Conservation (phyloP, 2,888 invertebrate species). For the Tethea ocularis region DNA sequence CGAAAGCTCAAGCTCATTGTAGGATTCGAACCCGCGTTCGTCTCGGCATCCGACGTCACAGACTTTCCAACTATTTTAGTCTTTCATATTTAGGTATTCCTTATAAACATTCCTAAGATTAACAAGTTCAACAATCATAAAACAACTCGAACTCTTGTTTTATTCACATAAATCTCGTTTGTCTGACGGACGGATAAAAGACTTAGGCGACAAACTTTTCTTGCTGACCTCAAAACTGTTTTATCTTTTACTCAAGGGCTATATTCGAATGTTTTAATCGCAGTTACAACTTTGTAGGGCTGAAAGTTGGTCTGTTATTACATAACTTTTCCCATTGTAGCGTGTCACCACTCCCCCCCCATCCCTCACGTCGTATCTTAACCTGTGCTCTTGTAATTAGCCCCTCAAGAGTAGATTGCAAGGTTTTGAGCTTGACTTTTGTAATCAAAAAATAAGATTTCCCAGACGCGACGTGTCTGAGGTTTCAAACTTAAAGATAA, state of each 20-base stretch:
- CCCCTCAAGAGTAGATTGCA: constrained; percentile 36
- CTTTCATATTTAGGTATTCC: neutral
- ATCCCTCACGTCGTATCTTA: constrained; percentile 12
- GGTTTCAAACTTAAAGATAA: neutral
- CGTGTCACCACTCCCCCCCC: constrained; percentile 46
- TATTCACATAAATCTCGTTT: constrained; percentile 58
- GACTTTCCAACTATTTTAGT: neutral
- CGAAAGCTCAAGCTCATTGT: no score
- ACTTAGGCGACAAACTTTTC: constrained; percentile 30
- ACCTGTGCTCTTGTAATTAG: constrained; percentile 51
- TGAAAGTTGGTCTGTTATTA: constrained; percentile 63
- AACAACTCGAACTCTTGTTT: constrained; percentile 30
- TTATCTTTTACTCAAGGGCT: constrained; percentile 33
- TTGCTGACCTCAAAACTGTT: constrained; percentile 30
- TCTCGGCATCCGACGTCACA: no score
- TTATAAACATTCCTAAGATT: neutral
- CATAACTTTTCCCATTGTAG: constrained; percentile 71
- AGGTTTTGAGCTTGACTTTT: constrained; percentile 35
- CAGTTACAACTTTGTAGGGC: constrained; percentile 32
- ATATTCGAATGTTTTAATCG: constrained; percentile 32
- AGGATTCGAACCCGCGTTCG: no score
- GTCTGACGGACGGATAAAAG: constrained; percentile 54
- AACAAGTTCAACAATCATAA: constrained; percentile 9
- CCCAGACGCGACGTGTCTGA: constrained; percentile 2
- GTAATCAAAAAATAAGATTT: neutral